Evolutionary conservation across 2,797 vertebrate genomes (phyloP).

Genomic region (Percopsis omiscomaycus): DNA sequence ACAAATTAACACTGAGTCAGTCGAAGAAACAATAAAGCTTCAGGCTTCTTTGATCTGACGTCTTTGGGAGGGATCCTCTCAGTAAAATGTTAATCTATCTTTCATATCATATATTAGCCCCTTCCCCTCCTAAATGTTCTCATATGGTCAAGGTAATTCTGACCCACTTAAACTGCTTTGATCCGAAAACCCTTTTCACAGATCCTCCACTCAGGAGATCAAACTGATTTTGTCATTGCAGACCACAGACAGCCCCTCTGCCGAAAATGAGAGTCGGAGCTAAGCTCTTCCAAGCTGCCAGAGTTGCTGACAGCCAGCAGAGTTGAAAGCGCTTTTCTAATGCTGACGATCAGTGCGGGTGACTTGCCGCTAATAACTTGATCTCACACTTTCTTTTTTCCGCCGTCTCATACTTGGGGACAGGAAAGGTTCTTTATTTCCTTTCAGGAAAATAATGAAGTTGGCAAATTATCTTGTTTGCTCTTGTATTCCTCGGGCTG

Average conservation of each 20-base stretch:
- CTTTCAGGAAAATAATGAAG: constrained; percentile 50
- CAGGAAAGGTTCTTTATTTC: constrained; percentile 47
- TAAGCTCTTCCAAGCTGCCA: constrained; percentile 70
- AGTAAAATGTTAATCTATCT: constrained; percentile 75
- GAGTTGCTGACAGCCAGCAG: constrained; percentile 73
- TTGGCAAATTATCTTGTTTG: constrained; percentile 61
- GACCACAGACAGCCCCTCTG: constrained; percentile 62
- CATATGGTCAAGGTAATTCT: constrained; percentile 80
- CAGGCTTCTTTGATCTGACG: constrained; percentile 73
- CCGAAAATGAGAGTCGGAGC: constrained; percentile 63
- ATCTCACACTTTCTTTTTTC: constrained; percentile 48
- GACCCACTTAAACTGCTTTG: constrained; percentile 79
- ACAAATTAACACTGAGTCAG: constrained; percentile 64
- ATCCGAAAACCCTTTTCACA: constrained; percentile 73
- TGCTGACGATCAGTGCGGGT: constrained; percentile 71
- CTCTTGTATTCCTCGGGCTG: constrained; percentile 37
- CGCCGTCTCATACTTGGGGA: constrained; percentile 33
- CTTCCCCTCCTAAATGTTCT: constrained; percentile 66
- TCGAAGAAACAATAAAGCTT: constrained; percentile 60
- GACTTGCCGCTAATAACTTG: constrained; percentile 73
- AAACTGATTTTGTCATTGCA: constrained; percentile 73
- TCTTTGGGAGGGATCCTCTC: constrained; percentile 71
- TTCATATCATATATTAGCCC: constrained; percentile 73
- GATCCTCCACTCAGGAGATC: constrained; percentile 67
- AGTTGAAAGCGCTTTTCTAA: constrained; percentile 75